phyloP scores from a whole-genome alignment of 2,113 vertebrate species.

The Azemiops feae region DNA sequence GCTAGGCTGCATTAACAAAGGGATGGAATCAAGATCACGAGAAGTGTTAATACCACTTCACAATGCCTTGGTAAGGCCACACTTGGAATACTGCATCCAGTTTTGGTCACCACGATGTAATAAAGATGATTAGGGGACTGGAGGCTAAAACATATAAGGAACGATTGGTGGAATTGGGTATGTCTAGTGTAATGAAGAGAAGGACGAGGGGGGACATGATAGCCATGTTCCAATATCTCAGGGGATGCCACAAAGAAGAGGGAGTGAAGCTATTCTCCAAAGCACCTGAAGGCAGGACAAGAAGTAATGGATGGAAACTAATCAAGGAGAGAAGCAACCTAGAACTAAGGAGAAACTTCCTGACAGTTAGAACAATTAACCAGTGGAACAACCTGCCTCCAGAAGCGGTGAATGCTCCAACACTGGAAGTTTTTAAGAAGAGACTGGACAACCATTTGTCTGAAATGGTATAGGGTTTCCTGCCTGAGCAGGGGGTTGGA shows the following conservation, averaged over 20 bases:
- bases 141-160: too few relatives aligned
- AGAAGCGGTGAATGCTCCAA: background rate
- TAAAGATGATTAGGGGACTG: too few relatives aligned
- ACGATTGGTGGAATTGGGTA: too few relatives aligned
- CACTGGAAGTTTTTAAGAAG: background rate
- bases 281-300: background rate
- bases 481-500: background rate
- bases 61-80: too few relatives aligned
- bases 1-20: too few relatives aligned
- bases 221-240: background rate
- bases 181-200: too few relatives aligned
- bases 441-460: background rate
- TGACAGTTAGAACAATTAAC: background rate
- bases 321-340: background rate
- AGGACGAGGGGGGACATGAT: background rate
- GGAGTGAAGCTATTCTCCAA: background rate
- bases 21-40: too few relatives aligned
- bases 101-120: too few relatives aligned
- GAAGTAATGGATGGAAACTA: background rate
- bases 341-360: background rate
- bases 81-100: too few relatives aligned
- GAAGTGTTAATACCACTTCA: too few relatives aligned
- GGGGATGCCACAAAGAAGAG: background rate
- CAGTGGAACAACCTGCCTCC: background rate
- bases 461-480: background rate